Percentiles rank a stretch among this genome's conserved stretches.
Conservation (phyloP, 2,888 invertebrate genomes). For the Busseola fusca region DNA sequence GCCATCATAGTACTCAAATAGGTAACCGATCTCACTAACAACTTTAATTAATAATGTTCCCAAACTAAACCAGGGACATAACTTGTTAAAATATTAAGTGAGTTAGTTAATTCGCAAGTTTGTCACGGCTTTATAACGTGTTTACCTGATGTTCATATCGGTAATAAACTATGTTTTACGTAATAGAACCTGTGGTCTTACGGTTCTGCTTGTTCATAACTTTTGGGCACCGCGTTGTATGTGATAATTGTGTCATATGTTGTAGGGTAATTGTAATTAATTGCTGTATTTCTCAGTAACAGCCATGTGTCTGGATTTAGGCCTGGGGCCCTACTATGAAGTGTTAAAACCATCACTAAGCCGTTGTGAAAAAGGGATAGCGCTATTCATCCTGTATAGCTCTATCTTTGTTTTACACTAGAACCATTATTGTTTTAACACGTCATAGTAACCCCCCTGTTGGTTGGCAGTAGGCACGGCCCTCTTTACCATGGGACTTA, state of each 20-base stretch:
- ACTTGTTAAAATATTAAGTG: conserved; percentile 64
- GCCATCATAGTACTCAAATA: conserved; percentile 48
- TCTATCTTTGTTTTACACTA: too few relatives aligned
- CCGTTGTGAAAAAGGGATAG: too few relatives aligned
- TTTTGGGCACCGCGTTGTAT: conserved; percentile 8
- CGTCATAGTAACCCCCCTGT: too few relatives aligned
- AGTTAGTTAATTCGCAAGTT: conserved; percentile 66
- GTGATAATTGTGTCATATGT: conserved; percentile 2
- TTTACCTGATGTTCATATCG: conserved; percentile 60
- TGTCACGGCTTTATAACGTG: conserved; percentile 56
- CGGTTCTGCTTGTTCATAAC: conserved; percentile 32
- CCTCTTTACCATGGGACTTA: background rate
- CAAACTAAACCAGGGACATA: conserved; percentile 62
- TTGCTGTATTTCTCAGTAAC: conserved; percentile 5
- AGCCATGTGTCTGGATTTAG: conserved; percentile 7
- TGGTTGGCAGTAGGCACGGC: background rate
- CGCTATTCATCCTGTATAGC: too few relatives aligned
- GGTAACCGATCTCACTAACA: conserved; percentile 59
- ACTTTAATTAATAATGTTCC: conserved; percentile 69
- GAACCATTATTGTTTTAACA: too few relatives aligned
- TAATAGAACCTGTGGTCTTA: conserved; percentile 47
- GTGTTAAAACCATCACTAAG: too few relatives aligned
- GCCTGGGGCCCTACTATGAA: too few relatives aligned
- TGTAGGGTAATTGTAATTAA: conserved; percentile 7
- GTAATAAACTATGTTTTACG: conserved; percentile 47